Evolutionary conservation across 2,888 invertebrate species (phyloP).

Genomic region (Tenthredo livida): DNA sequence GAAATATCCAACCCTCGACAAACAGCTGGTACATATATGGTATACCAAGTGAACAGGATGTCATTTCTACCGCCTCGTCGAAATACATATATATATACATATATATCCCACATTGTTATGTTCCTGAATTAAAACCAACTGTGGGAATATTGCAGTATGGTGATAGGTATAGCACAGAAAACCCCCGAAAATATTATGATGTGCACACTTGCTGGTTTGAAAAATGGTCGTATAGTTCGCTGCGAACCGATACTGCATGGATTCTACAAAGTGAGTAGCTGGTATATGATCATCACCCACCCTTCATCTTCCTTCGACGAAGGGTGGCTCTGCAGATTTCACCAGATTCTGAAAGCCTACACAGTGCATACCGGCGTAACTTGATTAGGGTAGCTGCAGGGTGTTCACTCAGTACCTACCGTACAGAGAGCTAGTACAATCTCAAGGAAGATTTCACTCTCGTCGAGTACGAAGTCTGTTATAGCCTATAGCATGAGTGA

Average conservation of each 20-base stretch:
- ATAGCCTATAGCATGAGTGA: not conserved
- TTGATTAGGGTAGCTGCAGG: slow-evolving; percentile 16
- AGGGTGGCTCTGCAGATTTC: not conserved
- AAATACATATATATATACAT: not conserved
- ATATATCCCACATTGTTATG: not conserved
- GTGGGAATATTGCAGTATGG: too few relatives aligned
- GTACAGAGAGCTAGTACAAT: not conserved
- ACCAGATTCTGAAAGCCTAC: slow-evolving; percentile 19
- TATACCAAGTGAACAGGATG: slow-evolving; percentile 13
- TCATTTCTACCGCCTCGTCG: not conserved
- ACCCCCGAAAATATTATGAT: too few relatives aligned
- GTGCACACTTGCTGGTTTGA: too few relatives aligned
- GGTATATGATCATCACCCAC: not conserved
- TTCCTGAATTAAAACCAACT: not conserved
- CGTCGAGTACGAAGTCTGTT: not conserved
- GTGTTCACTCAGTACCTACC: too few relatives aligned
- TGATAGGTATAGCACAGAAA: too few relatives aligned
- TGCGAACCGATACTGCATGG: not conserved
- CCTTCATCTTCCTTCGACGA: not conserved
- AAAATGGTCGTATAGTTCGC: not conserved
- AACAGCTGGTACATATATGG: not conserved
- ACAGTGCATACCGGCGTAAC: slow-evolving; percentile 12
- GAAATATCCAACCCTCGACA: not conserved
- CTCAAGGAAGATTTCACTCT: not conserved
- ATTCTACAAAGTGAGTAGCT: not conserved